These are phyloP conservation scores for Acronicta alni DNA, from an alignment of 2,888 invertebrate species.

Conservation along the genomic window DNA sequence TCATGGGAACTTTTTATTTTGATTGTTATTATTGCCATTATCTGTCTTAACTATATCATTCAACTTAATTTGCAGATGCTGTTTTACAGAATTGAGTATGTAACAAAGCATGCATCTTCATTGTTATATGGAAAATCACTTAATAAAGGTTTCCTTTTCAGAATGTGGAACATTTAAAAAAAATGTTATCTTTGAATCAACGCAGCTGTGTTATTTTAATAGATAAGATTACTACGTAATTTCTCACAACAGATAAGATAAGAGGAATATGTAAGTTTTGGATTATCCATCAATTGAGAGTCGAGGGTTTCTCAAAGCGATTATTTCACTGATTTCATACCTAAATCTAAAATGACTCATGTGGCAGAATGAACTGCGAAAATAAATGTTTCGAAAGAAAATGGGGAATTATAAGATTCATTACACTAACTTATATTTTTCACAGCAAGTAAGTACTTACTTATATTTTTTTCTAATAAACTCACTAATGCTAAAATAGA, in stretches of 20 bases:
- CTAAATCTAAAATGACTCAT: conserved; percentile 8
- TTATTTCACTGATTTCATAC: conserved; percentile 17
- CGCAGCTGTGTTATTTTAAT: conserved; percentile 41
- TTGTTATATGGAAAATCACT: conserved; percentile 18
- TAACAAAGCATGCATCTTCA: conserved; percentile 12
- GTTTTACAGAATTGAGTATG: conserved; percentile 16
- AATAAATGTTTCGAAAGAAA: neutral
- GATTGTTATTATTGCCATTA: conserved; percentile 29
- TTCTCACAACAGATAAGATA: conserved; percentile 41
- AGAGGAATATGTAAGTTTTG: conserved; percentile 38
- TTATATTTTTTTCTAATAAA: too few relatives aligned
- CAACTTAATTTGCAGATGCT: conserved; percentile 36
- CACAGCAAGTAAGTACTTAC: too few relatives aligned
- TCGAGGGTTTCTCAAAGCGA: conserved; percentile 16
- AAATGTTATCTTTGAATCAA: conserved; percentile 48
- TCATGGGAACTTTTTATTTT: conserved; percentile 19
- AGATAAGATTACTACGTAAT: conserved; percentile 57
- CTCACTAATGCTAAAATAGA: too few relatives aligned
- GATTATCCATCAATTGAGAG: conserved; percentile 35
- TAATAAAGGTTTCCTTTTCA: conserved; percentile 4
- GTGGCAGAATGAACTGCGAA: neutral
- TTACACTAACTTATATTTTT: too few relatives aligned
- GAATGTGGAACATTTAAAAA: conserved; percentile 35
- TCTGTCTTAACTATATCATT: conserved; percentile 52
- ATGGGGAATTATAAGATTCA: neutral